Conservation (phyloP, 2,888 invertebrate genomes). For the Cepaea hortensis region DNA sequence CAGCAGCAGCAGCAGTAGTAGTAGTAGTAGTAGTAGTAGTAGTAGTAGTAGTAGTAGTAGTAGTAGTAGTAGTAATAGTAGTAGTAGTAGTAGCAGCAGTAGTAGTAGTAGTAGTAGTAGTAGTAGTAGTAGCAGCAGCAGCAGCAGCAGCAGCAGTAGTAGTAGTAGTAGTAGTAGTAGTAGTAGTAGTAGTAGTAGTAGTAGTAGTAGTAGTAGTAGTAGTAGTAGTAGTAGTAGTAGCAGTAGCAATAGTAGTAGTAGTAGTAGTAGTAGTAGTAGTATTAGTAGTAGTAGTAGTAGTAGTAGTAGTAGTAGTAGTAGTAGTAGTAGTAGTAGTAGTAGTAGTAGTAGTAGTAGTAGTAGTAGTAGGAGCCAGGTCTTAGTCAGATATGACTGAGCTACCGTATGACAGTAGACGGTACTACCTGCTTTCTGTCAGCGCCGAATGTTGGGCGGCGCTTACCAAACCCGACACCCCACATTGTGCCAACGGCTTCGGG, state of each 20-base stretch:
- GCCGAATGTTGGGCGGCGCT: too few relatives aligned
- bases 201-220: neutral
- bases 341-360: neutral
- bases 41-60: slow-evolving; percentile 16
- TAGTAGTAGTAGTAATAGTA: slow-evolving; percentile 9
- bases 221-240: neutral
- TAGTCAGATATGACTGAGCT: too few relatives aligned
- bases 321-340: neutral
- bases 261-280: neutral
- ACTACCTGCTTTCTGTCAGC: too few relatives aligned
- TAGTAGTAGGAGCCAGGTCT: slow-evolving; percentile 10
- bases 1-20: neutral
- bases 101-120: neutral
- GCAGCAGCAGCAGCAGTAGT: slow-evolving; percentile 21
- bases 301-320: neutral
- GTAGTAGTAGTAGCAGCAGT: slow-evolving; percentile 27
- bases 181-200: neutral
- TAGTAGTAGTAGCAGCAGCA: slow-evolving; percentile 14
- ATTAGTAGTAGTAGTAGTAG: neutral
- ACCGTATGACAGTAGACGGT: too few relatives aligned
- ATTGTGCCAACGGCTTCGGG: too few relatives aligned
- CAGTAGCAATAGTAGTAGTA: neutral
- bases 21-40: neutral
- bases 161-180: neutral
- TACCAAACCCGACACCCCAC: too few relatives aligned